Base-by-base conservation (phyloP, 1,140 invertebrate species). In the Hypsibius dujardini region DNA sequence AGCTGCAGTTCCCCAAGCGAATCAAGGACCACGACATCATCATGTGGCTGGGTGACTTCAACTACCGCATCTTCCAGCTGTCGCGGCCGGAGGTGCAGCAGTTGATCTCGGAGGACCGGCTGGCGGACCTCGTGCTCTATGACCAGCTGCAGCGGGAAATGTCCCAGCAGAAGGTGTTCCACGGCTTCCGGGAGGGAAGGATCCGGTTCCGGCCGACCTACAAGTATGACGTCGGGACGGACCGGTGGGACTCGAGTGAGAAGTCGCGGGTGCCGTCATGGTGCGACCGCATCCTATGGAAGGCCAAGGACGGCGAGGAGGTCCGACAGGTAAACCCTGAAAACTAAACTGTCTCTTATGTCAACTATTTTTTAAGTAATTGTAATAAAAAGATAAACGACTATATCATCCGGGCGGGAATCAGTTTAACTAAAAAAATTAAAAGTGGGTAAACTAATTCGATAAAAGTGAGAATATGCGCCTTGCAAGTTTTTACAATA, bases 191-290 rank as follows among this genome's bases (percentile, higher is more conserved):
- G 56, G 96, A 99, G 82, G 91, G 90, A 1, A 79, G 82, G 2
- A 91, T 98, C 28, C 86, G 81, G 70, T 98, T 98, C 79, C 85
- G 85, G 75, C 96, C 95, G 1, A 98, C 95, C 0, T 99, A 98
- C 80, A 99, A 98, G 81, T 99, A 95, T 82, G 92, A 98, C 81
- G 84, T 88, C 14, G 91, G 91, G 0, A 93, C 92, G 15, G 90
- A 97, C 80, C 87, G 88, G 74, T 99, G 91, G 88, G 95, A 98
- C 81, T 87, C 88, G n/a, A 95, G 92, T 84, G 95, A 98, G 78
- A 98, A 98, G 79, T 86, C 87, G 72, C 84, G 95, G 76, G 86
- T 90, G 1, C 95, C 95, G 3, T 95, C 96, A 2, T 99, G 95
- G 95, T 97, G 93, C 82, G 96, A 99, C 81, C 84, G 95, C 74